phyloP scores from a whole-genome alignment of 2,888 invertebrate genomes.

The Calameuta filiformis region DNA sequence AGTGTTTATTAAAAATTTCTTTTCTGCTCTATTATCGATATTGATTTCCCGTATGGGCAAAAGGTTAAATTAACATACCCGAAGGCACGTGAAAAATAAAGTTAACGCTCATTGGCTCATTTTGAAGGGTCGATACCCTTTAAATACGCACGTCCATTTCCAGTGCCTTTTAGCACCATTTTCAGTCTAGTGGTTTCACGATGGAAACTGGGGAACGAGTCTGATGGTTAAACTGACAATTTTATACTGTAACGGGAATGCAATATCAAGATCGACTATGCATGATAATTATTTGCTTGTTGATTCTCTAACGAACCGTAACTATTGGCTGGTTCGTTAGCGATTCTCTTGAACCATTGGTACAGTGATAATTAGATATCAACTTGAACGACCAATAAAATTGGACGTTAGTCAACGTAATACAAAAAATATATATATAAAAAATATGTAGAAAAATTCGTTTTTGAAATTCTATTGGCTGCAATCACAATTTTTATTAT shows the following conservation, averaged over 20 bases:
- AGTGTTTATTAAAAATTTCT: not conserved
- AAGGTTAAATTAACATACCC: not conserved
- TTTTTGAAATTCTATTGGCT: not conserved
- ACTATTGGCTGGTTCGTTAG: conserved; percentile 55
- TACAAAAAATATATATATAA: not conserved
- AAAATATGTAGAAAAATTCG: not conserved
- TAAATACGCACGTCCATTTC: not conserved
- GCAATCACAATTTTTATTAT: not conserved
- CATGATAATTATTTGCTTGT: conserved; percentile 52
- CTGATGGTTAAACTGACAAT: not conserved
- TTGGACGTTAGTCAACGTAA: not conserved
- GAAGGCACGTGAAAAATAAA: not conserved
- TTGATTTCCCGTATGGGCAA: not conserved
- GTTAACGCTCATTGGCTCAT: not conserved
- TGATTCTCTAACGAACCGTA: conserved; percentile 52
- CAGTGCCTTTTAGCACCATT: not conserved
- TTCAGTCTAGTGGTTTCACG: not conserved
- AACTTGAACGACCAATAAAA: not conserved
- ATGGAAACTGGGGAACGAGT: not conserved
- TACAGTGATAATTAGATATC: conserved; percentile 34
- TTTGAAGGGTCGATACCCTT: not conserved
- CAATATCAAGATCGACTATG: conserved; percentile 20
- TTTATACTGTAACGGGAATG: not conserved
- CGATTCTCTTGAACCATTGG: conserved; percentile 30
- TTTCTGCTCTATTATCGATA: not conserved